Evolutionary conservation across 2,888 invertebrate species (phyloP), one percentile per base, ranked within the genome.

Genomic region (Lottia scabra): DNA sequence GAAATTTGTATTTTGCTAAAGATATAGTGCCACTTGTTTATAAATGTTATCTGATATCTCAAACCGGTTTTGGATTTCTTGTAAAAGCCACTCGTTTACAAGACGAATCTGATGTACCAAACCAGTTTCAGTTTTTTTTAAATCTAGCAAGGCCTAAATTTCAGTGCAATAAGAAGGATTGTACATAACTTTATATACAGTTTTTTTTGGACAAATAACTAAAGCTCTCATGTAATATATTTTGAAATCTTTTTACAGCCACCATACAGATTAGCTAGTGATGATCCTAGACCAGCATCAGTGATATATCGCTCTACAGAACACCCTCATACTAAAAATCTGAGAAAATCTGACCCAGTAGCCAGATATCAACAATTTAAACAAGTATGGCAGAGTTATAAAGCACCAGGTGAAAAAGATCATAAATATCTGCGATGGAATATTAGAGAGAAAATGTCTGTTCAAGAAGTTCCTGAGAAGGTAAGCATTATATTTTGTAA

Each of bases 371-470:
- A 87, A 68, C 83, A 87, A 79, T 88, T 88, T 77, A 77, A 82
- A 63, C 82, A 84, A 74, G 78, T 78, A 16, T 89, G 89, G 89
- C 73, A 81, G 19, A 46, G 71, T 4, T 84, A 87, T 74, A 78
- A 80, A 63, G 85, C 87, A 1, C 89, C 89, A 10, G 89, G 89
- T 12, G 89, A 89, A 75, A 86, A 87, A 72, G 75, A 77, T n/a
- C 89, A 87, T 75, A 85, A 87, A 73, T 80, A 81, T 38, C 81
- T 89, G 15, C 80, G 89, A 44, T 88, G 89, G 89, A 85, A 83
- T 74, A 81, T 89, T 23, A 75, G 87, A 66, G 88, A 87, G 78
- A 85, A 88, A 73, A 87, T 90, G 87, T 78, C 88, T 19, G 78
- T 85, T 6, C 85, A 87, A 65, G 88, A 88, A 75, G 83, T 82